Conservation (phyloP, 2,113 vertebrate genomes). For the Sakesphorus luctuosus region DNA sequence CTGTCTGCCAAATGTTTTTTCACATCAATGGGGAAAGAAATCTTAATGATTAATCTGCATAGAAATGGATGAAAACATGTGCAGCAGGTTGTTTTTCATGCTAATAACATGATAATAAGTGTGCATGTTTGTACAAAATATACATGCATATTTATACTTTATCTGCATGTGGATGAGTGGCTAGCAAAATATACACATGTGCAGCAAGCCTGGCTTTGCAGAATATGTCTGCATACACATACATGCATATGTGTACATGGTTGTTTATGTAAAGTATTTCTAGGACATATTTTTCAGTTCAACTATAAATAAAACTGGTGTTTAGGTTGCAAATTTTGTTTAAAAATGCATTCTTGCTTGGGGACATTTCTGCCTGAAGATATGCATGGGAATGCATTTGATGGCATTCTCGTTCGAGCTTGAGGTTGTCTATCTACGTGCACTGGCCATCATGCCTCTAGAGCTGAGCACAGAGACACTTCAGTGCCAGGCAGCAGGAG, state of each 20-base stretch:
- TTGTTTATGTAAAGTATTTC: background rate
- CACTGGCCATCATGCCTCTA: background rate
- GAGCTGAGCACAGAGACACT: background rate
- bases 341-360: background rate
- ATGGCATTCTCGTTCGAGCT: accelerated
- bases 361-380: background rate
- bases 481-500: background rate
- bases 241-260: background rate
- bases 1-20: background rate
- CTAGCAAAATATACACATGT: background rate
- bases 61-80: background rate
- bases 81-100: background rate
- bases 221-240: background rate
- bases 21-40: background rate
- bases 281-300: background rate
- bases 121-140: background rate
- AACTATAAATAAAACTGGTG: background rate
- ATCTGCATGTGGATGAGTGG: background rate
- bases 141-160: background rate
- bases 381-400: background rate
- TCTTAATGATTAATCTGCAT: background rate
- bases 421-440: no score
- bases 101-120: background rate
- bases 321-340: background rate
- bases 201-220: background rate